Base-by-base conservation (phyloP, 2,888 invertebrate genomes). In the Nomada hirtipes region DNA sequence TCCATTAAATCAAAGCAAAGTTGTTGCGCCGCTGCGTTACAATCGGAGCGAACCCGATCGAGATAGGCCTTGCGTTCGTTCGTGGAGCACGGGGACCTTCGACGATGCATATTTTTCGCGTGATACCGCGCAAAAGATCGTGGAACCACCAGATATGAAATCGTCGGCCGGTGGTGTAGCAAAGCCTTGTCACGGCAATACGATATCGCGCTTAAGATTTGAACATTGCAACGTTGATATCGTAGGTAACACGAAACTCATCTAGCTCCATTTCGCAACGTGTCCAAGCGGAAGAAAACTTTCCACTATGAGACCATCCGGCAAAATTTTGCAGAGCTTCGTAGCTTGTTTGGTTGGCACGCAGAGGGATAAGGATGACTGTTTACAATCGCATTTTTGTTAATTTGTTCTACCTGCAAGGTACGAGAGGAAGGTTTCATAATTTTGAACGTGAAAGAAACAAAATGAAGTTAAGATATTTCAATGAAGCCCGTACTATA, bases 241-340 rank as follows among this genome's bases (percentile, higher is more conserved):
- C 76, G 72, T 60, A 72, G 78, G 87, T 87, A 87, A 87, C 69
- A 65, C 74, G 79, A 87, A 72, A 87, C 85, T 70, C 42, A 44
- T 42, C 63, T 69, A 53, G 71, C 67, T 72, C 81, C 10, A 47
- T 84, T 79, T 79, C 73, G 73, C 83, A 76, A 74, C 72, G 64
- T 29, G 77, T 71, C 65, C 63, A 55, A 59, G 44, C 70, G 68
- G 36, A 61, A 36, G 73, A 61, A 84, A 84, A 82, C 76, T 86
- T 86, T 84, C 86, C 86, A 74, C 71, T 74, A 50, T 18, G 42
- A 47, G 57, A 2, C 57, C 69, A 47, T 47, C 52, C 42, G n/a
- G n/a, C 50, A 52, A 20, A 44, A 75, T 64, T 78, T 52, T 23
- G 42, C 63, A 4, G 47, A 68, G 57, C 36, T 61, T 44, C 52